phyloP scores from a whole-genome alignment of 2,113 vertebrate genomes.

The Ammospiza nelsoni region DNA sequence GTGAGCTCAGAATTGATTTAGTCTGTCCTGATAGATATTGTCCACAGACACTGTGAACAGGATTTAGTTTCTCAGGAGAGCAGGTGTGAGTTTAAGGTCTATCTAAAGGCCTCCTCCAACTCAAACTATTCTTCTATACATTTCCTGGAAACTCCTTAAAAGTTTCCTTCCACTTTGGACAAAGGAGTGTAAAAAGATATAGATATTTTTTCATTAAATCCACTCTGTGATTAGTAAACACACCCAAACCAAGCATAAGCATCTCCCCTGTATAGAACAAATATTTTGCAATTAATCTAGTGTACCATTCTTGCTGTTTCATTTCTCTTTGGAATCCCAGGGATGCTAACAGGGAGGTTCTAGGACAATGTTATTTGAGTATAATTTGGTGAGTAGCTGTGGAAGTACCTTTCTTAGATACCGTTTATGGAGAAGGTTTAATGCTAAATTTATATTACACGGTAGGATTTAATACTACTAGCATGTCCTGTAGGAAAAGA shows the following conservation, averaged over 20 bases:
- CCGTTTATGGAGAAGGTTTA: not conserved
- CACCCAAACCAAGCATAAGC: not conserved
- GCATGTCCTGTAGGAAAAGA: not conserved
- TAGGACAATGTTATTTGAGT: not conserved
- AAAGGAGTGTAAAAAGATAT: not conserved
- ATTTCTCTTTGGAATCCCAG: not conserved
- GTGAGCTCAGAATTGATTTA: not conserved
- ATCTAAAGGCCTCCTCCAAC: not conserved
- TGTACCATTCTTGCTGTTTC: not conserved
- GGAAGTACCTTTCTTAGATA: not conserved
- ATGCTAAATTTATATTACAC: not conserved
- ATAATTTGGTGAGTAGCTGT: not conserved
- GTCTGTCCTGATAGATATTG: not conserved
- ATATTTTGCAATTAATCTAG: not conserved
- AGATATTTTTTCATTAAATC: not conserved
- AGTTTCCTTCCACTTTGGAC: not conserved
- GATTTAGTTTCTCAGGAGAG: not conserved
- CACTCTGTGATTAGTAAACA: not conserved
- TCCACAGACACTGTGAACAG: not conserved
- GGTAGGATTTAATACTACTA: not conserved
- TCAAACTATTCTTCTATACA: not conserved
- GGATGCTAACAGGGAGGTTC: not conserved
- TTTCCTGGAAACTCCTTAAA: not conserved
- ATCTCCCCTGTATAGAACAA: not conserved
- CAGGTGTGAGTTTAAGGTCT: not conserved